phyloP scores from a whole-genome alignment of 2,113 vertebrate genomes.

The Dipodomys merriami region DNA sequence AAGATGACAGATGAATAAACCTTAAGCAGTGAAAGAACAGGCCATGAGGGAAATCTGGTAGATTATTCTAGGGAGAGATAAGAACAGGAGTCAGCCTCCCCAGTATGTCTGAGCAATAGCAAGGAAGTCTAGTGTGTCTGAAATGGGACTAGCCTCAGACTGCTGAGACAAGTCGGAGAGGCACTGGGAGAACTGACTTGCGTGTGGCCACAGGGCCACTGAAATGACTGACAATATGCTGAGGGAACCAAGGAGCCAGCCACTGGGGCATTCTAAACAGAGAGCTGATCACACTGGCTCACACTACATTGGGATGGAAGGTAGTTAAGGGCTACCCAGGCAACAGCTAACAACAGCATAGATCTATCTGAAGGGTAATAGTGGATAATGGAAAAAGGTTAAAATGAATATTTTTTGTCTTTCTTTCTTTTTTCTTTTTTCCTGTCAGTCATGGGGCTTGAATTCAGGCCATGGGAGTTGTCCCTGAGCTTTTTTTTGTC shows the following conservation, averaged over 20 bases:
- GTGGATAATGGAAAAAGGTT: too few relatives aligned
- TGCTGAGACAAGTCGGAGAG: not conserved
- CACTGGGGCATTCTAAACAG: not conserved
- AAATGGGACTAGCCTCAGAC: not conserved
- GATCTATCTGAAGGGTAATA: too few relatives aligned
- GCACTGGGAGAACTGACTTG: not conserved
- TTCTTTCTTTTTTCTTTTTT: too few relatives aligned
- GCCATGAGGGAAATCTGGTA: not conserved
- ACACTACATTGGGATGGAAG: too few relatives aligned
- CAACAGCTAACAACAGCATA: too few relatives aligned
- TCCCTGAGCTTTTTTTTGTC: too few relatives aligned
- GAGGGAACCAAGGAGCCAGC: not conserved
- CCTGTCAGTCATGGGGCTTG: too few relatives aligned
- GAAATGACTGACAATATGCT: not conserved
- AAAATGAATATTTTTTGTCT: too few relatives aligned
- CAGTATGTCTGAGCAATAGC: not conserved
- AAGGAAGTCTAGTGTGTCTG: not conserved
- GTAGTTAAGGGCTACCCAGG: too few relatives aligned
- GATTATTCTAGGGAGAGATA: not conserved
- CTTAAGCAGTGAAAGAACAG: too few relatives aligned
- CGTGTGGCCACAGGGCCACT: not conserved
- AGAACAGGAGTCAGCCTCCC: not conserved
- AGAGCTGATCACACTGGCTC: not conserved
- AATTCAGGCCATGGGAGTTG: too few relatives aligned
- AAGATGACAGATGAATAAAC: too few relatives aligned